Conservation (phyloP, 2,113 vertebrate species). For the Uropsilus gracilis region DNA sequence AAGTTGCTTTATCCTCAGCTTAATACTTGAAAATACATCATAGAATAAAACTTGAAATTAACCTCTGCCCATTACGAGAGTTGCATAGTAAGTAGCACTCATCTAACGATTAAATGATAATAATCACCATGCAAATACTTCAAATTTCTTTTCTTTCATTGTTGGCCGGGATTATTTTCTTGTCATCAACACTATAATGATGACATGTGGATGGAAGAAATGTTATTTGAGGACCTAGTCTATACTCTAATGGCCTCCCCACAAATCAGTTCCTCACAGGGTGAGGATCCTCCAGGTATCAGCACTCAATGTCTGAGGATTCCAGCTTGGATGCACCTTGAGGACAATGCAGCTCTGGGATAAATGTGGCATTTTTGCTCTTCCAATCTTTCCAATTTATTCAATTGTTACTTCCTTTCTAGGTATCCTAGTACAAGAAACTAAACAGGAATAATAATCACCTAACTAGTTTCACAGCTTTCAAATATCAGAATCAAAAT, state of each 20-base stretch:
- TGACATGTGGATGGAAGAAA: background rate
- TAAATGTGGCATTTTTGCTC: background rate
- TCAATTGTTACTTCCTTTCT: background rate
- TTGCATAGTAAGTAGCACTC: background rate
- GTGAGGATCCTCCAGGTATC: background rate
- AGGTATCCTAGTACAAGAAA: background rate
- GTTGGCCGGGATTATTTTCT: no score
- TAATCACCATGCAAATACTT: conserved; percentile 16
- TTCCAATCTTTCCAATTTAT: background rate
- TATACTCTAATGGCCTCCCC: background rate
- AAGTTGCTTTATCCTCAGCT: background rate
- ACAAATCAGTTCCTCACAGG: background rate
- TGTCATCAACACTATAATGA: background rate
- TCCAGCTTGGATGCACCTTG: background rate
- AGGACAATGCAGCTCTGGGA: background rate
- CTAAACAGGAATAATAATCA: background rate
- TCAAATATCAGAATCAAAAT: background rate
- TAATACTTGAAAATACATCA: background rate
- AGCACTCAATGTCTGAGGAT: background rate
- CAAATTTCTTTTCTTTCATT: background rate
- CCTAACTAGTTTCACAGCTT: background rate
- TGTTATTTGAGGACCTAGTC: no score
- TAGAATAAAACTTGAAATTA: conserved; percentile 18
- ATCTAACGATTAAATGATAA: background rate
- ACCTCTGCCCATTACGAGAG: background rate